Conservation (phyloP, 1,140 invertebrate genomes). For the Macrobrachium nipponense region DNA sequence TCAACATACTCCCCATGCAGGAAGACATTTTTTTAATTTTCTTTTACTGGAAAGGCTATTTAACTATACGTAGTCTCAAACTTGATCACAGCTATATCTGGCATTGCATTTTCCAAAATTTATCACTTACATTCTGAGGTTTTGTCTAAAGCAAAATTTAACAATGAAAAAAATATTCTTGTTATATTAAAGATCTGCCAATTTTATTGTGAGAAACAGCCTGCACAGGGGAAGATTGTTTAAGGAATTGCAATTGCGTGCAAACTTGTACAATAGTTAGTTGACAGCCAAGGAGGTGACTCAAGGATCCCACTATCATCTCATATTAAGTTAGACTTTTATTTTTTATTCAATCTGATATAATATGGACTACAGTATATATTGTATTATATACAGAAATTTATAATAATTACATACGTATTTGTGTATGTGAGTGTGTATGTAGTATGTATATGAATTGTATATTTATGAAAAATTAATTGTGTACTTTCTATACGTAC, state of each 20-base stretch:
- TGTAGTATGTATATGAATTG: slow-evolving; percentile 35
- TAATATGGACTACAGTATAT: neutral
- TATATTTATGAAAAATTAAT: slow-evolving; percentile 29
- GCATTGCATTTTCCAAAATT: too few relatives aligned
- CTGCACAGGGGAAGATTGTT: slow-evolving; percentile 31
- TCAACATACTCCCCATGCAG: slow-evolving; percentile 12
- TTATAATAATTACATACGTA: slow-evolving; percentile 13
- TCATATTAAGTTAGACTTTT: slow-evolving; percentile 13
- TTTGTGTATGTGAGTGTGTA: slow-evolving; percentile 35
- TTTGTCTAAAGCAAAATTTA: too few relatives aligned
- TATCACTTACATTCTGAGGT: too few relatives aligned
- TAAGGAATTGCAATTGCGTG: slow-evolving; percentile 33
- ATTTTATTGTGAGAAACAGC: neutral
- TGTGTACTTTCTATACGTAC: slow-evolving; percentile 4
- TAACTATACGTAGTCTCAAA: neutral
- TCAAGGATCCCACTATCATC: slow-evolving; percentile 35
- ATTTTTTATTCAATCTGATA: neutral
- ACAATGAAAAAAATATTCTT: too few relatives aligned
- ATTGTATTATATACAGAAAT: slow-evolving; percentile 33
- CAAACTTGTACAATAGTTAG: slow-evolving; percentile 58
- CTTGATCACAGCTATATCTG: too few relatives aligned
- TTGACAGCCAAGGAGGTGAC: slow-evolving; percentile 55
- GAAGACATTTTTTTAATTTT: neutral
- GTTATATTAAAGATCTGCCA: neutral
- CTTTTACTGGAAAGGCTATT: neutral